Evolutionary conservation across 2,888 invertebrate genomes (phyloP).

Genomic region (Scaptomyza cyrtandrae): DNA sequence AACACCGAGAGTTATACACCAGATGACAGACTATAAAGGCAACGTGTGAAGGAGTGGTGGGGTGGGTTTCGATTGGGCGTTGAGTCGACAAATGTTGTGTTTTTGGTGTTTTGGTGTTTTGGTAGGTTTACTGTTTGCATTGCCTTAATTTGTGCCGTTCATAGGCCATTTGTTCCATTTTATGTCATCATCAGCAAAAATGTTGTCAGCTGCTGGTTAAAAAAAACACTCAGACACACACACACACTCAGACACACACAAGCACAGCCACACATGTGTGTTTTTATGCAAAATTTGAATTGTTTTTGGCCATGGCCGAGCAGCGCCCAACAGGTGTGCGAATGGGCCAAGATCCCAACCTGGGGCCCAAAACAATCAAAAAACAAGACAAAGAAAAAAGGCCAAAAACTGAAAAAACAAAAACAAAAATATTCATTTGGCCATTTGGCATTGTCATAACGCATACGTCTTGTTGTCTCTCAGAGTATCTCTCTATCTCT

Average conservation of each 20-base stretch:
- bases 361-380: slow-evolving; percentile 41
- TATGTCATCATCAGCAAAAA: slow-evolving; percentile 77
- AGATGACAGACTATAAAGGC: slow-evolving; percentile 56
- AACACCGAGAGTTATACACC: slow-evolving; percentile 70
- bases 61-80: slow-evolving; percentile 30
- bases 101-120: slow-evolving; percentile 15
- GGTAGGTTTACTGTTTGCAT: slow-evolving; percentile 66
- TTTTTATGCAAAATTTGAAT: slow-evolving; percentile 65
- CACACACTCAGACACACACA: slow-evolving; percentile 11
- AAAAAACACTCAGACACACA: slow-evolving; percentile 15
- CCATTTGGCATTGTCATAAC: slow-evolving; percentile 71
- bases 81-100: slow-evolving; percentile 72
- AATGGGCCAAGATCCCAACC: slow-evolving; percentile 57
- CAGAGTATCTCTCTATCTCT: background rate
- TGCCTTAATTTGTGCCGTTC: slow-evolving; percentile 76
- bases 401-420: slow-evolving; percentile 28
- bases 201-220: slow-evolving; percentile 67
- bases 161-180: slow-evolving; percentile 80
- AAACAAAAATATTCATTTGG: too few relatives aligned
- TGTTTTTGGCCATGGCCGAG: slow-evolving; percentile 53
- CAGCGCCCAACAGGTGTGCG: slow-evolving; percentile 68
- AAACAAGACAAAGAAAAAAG: slow-evolving; percentile 40
- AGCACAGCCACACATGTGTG: slow-evolving; percentile 5
- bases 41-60: background rate
- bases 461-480: slow-evolving; percentile 69